Conservation (phyloP, 2,888 invertebrate species). For the Chrysodeixis includens region DNA sequence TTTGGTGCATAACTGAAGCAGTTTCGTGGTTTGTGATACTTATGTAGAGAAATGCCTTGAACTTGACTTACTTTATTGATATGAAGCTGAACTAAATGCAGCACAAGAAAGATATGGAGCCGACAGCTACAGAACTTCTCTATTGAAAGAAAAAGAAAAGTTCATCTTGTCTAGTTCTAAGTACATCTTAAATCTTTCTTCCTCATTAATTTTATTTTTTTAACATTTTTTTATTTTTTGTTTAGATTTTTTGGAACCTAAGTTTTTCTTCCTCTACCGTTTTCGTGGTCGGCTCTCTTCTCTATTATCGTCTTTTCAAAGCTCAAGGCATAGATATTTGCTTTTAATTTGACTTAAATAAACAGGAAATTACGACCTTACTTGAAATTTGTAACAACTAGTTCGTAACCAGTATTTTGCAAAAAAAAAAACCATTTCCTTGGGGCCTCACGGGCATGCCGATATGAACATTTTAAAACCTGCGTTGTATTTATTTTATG, state of each 20-base stretch:
- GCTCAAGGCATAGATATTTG: too few species aligned
- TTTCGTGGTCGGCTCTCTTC: too few species aligned
- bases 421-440: neutral
- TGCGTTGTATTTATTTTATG: neutral
- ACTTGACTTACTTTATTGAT: conserved; percentile 74
- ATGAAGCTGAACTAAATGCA: conserved; percentile 57
- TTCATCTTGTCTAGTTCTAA: too few species aligned
- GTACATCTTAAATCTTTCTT: too few species aligned
- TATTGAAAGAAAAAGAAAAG: too few species aligned
- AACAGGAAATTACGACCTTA: neutral
- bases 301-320: too few species aligned
- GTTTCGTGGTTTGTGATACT: conserved; percentile 8
- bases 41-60: conserved; percentile 71
- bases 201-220: too few species aligned
- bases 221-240: too few species aligned
- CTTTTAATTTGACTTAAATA: neutral
- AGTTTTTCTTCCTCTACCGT: too few species aligned
- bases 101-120: conserved; percentile 63
- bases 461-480: neutral
- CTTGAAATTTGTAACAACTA: neutral
- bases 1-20: conserved; percentile 8
- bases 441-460: neutral
- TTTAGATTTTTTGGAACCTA: too few species aligned
- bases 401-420: conserved; percentile 1
- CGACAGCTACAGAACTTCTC: conserved; percentile 11